Base-by-base conservation (phyloP, 2,888 invertebrate genomes). In the Teinopalpus imperialis region DNA sequence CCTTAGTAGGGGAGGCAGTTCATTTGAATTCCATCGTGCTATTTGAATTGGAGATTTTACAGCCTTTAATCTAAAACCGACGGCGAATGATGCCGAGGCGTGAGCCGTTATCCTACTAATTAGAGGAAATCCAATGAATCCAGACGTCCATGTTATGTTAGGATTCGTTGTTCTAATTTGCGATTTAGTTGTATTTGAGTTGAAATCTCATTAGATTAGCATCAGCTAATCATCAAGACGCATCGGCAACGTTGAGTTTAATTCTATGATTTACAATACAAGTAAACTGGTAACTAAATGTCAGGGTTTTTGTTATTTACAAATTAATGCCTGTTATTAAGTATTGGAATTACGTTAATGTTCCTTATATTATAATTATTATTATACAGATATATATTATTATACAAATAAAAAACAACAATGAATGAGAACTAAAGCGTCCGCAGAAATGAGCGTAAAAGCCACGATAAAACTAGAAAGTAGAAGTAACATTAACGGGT, bases 1-100 rank as follows among this genome's bases (percentile, higher is more conserved):
- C 41, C 4, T 13, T 66, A 32, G 80, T 80, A 77, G 44, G 66
- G 66, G 59, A 61, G 21, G 23, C 51, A 47, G 60, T 65, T 74
- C 73, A 79, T 80, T 81, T 75, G 68, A 74, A 83, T 81, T 80
- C 78, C 68, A 72, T 65, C 64, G 62, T 56, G 57, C 64, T 62
- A 85, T 83, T 83, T 83, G 81, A 85, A 83, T 83, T 82, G 81
- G 75, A 79, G 75, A 85, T 83, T 82, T 78, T 74, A 71, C 75
- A 74, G 76, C 71, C 74, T 75, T 74, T 83, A 83, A 82, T 85
- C 76, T 81, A 71, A 75, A 78, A 75, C 74, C 74, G 70, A 66
- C 74, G 69, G 57, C 58, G 63, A 66, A 67, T 69, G 72, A 62
- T 61, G 66, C 54, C 48, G 42, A 55, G 59, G 65, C 73, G 72